These are phyloP conservation scores for Pollenia angustigena DNA, from an alignment of 2,888 invertebrate species.

Conservation along the genomic window DNA sequence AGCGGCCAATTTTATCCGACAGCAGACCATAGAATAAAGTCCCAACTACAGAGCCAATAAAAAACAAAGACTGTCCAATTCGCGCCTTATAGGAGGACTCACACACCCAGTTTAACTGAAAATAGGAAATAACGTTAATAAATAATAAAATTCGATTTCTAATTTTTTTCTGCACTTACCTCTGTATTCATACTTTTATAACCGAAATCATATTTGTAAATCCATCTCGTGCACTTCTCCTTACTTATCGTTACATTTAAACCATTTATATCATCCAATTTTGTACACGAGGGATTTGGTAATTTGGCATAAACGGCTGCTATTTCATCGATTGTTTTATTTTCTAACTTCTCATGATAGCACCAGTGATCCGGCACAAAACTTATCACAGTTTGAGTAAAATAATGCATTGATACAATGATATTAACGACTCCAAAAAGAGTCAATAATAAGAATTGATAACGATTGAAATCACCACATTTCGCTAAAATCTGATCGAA, in stretches of 20 bases:
- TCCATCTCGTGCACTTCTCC: constrained; percentile 85
- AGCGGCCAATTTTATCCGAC: constrained; percentile 86
- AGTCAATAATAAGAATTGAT: constrained; percentile 85
- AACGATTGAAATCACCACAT: constrained; percentile 86
- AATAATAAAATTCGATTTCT: too few relatives aligned
- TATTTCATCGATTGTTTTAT: constrained; percentile 82
- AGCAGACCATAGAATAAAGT: constrained; percentile 86
- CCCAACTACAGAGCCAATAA: constrained; percentile 87
- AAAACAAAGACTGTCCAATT: constrained; percentile 87
- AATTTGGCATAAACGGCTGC: constrained; percentile 82
- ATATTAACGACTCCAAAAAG: constrained; percentile 86
- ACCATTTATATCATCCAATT: constrained; percentile 80
- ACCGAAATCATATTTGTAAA: constrained; percentile 86
- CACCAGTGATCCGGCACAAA: constrained; percentile 85
- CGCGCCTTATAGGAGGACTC: constrained; percentile 86
- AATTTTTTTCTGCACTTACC: constrained; percentile 82
- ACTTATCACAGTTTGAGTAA: constrained; percentile 87
- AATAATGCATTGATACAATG: constrained; percentile 86
- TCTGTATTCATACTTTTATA: constrained; percentile 87
- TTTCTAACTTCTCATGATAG: constrained; percentile 83
- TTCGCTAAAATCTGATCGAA: constrained; percentile 85
- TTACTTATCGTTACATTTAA: constrained; percentile 80
- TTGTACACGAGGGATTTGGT: constrained; percentile 82
- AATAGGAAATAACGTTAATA: background rate
- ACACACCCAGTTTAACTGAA: constrained; percentile 86